Base-by-base conservation (phyloP, 92 coral and sea anemone genomes). In the Porites evermanni region DNA sequence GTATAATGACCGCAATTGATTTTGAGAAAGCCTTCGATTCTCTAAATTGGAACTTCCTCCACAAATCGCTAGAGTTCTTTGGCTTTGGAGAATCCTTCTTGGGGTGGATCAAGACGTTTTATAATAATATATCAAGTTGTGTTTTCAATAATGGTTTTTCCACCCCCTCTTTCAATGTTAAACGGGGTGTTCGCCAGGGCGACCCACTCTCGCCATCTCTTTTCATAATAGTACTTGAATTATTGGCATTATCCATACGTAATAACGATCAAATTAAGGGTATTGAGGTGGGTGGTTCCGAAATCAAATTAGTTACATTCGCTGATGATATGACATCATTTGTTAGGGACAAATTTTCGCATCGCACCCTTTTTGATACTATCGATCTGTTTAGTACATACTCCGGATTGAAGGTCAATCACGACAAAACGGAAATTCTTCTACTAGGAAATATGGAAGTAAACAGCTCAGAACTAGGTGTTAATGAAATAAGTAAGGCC, bases 161-260 rank as follows among this genome's bases (percentile, higher is more conserved):
- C 26, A 24, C 26, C 26, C 26, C 26, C 26, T 0, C 26, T 24
- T 69, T 86, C 89, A 53, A 24, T 24, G 26, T 24, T 24, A 24
- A 24, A 24, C 26, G 26, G 26, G 26, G 26, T 24, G 26, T 24
- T 24, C 26, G 26, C 26, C 26, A 24, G 26, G 26, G 26, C 26
- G 26, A 24, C 26, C 26, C 26, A 24, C 77, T 78, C 8, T 86
- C 89, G 24, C 75, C 85, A n/a, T 76, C 53, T 32, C 44, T 77
- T 4, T 86, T 86, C 38, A 86, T 78, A 13, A 77, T 86, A 26
- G 56, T 53, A 29, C 65, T 86, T 21, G 76, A 86, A 64, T 58
- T 81, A 12, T 67, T 81, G 50, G 86, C 79, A 71, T 53, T 71
- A 51, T 53, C 58, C 13, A 23, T 82, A 53, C 72, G 79, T 10